Percentiles rank a stretch among this genome's conserved stretches.
Conservation (phyloP, 2,113 vertebrate genomes). For the Phalacrocorax carbo region DNA sequence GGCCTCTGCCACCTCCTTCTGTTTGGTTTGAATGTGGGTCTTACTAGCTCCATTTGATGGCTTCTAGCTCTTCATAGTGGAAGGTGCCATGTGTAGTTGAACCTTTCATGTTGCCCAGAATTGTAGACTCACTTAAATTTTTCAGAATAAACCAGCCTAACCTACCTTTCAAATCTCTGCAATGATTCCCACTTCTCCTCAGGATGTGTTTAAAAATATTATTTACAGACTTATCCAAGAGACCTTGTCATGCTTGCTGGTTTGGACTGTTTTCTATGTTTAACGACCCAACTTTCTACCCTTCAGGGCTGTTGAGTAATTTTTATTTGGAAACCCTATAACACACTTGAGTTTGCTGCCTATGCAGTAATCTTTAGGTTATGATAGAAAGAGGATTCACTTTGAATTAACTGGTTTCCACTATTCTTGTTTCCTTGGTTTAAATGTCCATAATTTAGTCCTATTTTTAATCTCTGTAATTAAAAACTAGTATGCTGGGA, state of each 20-base stretch:
- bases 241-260: not conserved
- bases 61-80: not conserved
- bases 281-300: not conserved
- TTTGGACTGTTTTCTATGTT: not conserved
- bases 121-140: not conserved
- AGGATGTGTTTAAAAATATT: not conserved
- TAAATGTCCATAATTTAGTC: not conserved
- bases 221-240: not conserved
- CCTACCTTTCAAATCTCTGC: not conserved
- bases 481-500: not conserved
- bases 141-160: not conserved
- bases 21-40: not conserved
- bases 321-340: not conserved
- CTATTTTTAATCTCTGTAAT: not conserved
- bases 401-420: not conserved
- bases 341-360: not conserved
- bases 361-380: not conserved
- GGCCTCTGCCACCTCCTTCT: not conserved
- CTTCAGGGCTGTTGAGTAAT: not conserved
- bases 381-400: not conserved
- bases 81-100: rapidly evolving
- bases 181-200: not conserved
- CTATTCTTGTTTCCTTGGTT: not conserved
- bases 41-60: not conserved
- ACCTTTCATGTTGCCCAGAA: not conserved